phyloP scores from a whole-genome alignment of 2,888 invertebrate genomes.

The Agonum fuliginosum region DNA sequence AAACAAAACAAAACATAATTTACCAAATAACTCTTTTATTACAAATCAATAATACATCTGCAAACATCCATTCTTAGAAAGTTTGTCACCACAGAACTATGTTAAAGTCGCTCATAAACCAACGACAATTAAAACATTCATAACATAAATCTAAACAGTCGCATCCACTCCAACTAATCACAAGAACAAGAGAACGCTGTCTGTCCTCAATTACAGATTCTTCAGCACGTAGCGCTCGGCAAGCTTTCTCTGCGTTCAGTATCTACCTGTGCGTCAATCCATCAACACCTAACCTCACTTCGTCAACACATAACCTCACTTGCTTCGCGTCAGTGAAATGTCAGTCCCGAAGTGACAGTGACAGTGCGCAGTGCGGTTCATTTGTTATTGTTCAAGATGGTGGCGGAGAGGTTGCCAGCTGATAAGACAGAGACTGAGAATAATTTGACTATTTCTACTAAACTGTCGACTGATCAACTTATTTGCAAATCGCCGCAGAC shows the following conservation, averaged over 20 bases:
- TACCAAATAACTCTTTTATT: background rate
- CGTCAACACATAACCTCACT: background rate
- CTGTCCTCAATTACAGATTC: slow-evolving; percentile 58
- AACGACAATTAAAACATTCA: slow-evolving; percentile 3
- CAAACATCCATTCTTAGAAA: background rate
- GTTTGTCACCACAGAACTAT: background rate
- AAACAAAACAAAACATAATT: background rate
- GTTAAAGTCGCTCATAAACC: background rate
- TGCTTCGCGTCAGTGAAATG: slow-evolving; percentile 17
- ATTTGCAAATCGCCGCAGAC: slow-evolving; percentile 76
- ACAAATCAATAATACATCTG: background rate
- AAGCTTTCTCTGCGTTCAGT: slow-evolving; percentile 50
- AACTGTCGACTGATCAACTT: slow-evolving; percentile 75
- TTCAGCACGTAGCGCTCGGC: slow-evolving; percentile 28
- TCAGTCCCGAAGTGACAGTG: background rate
- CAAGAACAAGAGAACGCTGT: slow-evolving; percentile 19
- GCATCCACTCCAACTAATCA: slow-evolving; percentile 2
- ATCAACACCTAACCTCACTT: background rate
- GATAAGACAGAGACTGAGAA: slow-evolving; percentile 36
- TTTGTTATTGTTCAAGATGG: slow-evolving; percentile 55
- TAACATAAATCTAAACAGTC: slow-evolving; percentile 22
- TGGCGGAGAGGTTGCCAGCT: slow-evolving; percentile 32
- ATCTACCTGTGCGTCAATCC: slow-evolving; percentile 15
- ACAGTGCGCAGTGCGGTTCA: slow-evolving; percentile 1
- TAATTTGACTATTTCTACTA: slow-evolving; percentile 67